These are phyloP conservation scores for Acanthurus tractus DNA, from an alignment of 2,797 vertebrate genomes.

Conservation along the genomic window DNA sequence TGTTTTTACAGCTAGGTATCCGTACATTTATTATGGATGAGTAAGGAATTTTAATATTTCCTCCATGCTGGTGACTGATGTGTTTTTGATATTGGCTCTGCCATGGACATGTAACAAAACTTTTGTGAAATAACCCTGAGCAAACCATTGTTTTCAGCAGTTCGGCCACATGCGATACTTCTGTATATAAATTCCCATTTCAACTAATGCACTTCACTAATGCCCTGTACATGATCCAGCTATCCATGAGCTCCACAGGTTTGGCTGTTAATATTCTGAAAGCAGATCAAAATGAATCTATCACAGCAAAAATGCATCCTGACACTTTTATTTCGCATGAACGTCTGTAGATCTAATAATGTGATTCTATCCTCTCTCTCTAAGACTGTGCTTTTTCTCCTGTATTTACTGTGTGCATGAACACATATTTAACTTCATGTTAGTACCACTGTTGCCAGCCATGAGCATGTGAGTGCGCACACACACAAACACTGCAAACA, in stretches of 20 bases:
- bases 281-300: neutral
- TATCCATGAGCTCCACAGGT: neutral
- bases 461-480: neutral
- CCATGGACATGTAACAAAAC: neutral
- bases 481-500: neutral
- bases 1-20: neutral
- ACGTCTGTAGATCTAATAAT: neutral
- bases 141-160: no score
- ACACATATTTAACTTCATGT: neutral
- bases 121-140: neutral
- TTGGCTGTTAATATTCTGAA: neutral
- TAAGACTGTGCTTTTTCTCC: neutral
- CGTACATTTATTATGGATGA: no score
- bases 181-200: no score
- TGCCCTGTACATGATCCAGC: neutral
- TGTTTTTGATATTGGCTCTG: neutral
- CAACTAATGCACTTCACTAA: no score
- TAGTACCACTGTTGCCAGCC: no score
- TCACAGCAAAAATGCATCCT: no score
- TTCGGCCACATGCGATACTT: no score
- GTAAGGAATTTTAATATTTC: neutral
- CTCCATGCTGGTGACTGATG: neutral
- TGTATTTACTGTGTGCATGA: neutral
- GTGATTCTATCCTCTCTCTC: neutral
- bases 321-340: no score